phyloP scores from a whole-genome alignment of 2,113 vertebrate species.

The Dolichotis patagonum region DNA sequence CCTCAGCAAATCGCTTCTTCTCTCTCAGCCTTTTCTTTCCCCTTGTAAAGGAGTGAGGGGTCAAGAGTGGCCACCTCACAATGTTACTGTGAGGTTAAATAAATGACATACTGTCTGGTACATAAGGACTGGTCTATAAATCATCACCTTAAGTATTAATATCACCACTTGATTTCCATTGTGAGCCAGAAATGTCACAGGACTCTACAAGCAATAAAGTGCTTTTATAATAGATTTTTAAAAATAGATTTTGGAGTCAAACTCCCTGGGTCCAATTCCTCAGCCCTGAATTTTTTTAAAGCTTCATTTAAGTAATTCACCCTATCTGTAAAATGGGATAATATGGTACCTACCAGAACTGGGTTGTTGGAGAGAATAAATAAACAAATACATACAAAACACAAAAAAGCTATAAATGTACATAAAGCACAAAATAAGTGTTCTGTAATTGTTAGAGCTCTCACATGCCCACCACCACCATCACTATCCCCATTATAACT shows the following conservation, averaged over 20 bases:
- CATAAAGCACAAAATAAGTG: not conserved
- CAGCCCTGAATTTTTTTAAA: not conserved
- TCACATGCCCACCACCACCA: no score
- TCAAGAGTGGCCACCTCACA: not conserved
- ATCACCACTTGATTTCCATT: slow-evolving; percentile 28
- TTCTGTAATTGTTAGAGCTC: not conserved
- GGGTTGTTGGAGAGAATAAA: not conserved
- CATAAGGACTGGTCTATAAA: not conserved
- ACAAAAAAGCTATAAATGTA: not conserved
- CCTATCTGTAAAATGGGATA: not conserved
- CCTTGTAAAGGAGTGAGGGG: not conserved
- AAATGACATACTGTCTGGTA: not conserved
- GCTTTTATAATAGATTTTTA: not conserved
- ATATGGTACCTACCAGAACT: not conserved
- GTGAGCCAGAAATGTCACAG: not conserved
- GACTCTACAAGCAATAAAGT: not conserved
- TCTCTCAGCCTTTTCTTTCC: not conserved
- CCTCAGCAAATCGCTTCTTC: not conserved
- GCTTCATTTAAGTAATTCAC: not conserved
- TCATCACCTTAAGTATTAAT: not conserved
- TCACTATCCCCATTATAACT: no score
- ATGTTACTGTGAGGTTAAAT: not conserved
- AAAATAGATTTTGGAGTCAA: not conserved
- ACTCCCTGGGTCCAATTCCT: not conserved
- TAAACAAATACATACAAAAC: not conserved